Base-by-base conservation (phyloP, 1,140 invertebrate species). In the Calliopsis andreniformis region DNA sequence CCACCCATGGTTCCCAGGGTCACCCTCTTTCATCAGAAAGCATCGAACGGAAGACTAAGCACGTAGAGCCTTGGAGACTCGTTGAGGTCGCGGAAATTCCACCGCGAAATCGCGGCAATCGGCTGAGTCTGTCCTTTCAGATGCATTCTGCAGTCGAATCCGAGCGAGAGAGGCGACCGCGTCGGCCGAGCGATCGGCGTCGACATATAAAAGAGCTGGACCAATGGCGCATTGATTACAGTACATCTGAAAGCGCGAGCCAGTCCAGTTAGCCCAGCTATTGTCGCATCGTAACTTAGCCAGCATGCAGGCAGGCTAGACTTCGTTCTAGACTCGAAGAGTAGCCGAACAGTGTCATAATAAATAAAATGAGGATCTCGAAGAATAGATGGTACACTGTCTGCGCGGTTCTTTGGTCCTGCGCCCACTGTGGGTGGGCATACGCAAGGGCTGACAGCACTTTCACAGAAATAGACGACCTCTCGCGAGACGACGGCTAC, bases 121-220 rank as follows among this genome's bases (percentile, higher is more conserved):
- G n/a, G n/a, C n/a, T n/a, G n/a, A n/a, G 66, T 47, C 47, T 39
- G 64, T 76, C 77, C 81, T 79, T 83, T 62, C 76, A 80, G 70
- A 68, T 75, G 76, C 66, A 84, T 58, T 81, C 53, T 32, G 51
- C 53, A 63, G 70, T 79, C 42, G 35, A 39, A 39, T 39, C 56
- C 47, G 53, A 23, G 55, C 80, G 70, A 79, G 56, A 79, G 56
- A 66, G 72, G 72, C 72, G 81, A 84, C 83, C 76, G 78, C 68
- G 70, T 59, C 68, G 64, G 45, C 42, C 62, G 56, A 70, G 69
- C 53, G 73, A 58, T 32, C n/a, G 61, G 81, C 76, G 63, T 63
- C 59, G 70, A 84, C 47, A 68, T 90, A 90, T 90, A 90, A 89
- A 90, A 89, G 89, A 85, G 76, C 69, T 56, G 47, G 56, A 45